These are phyloP conservation scores for Aphelenchoides avenae DNA, from an alignment of 1,140 invertebrate genomes.

Conservation along the genomic window DNA sequence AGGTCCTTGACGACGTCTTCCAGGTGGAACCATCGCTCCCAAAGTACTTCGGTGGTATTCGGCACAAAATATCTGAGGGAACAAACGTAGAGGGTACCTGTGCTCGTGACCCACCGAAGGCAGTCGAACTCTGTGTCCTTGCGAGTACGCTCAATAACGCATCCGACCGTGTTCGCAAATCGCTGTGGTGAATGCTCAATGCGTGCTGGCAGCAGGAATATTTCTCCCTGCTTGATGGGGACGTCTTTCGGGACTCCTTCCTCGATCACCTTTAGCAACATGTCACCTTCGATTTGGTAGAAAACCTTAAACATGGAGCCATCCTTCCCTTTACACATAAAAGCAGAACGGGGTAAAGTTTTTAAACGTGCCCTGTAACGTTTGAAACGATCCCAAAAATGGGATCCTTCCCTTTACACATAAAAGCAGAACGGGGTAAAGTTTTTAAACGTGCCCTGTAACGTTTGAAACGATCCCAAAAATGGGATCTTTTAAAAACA, in stretches of 20 bases:
- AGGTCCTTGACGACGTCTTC: constrained; percentile 65
- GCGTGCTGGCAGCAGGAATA: constrained; percentile 54
- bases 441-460: no score
- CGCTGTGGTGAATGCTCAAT: constrained; percentile 65
- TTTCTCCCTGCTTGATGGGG: constrained; percentile 66
- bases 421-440: no score
- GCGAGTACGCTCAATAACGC: constrained; percentile 66
- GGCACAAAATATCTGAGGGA: no score
- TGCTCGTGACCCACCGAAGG: no score
- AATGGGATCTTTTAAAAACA: no score
- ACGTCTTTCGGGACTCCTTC: constrained; percentile 63
- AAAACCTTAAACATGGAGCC: constrained; percentile 64
- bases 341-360: no score
- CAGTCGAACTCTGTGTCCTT: constrained; percentile 62
- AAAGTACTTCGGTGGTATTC: constrained; percentile 59
- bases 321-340: no score
- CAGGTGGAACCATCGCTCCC: constrained; percentile 67
- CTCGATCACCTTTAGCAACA: constrained; percentile 66
- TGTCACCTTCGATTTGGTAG: constrained; percentile 67
- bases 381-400: no score
- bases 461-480: no score
- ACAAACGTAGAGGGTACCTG: no score
- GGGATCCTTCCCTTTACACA: no score
- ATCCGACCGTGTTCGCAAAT: constrained; percentile 63
- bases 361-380: no score